phyloP scores from a whole-genome alignment of 2,797 vertebrate species.

The Sebastes miniatus region DNA sequence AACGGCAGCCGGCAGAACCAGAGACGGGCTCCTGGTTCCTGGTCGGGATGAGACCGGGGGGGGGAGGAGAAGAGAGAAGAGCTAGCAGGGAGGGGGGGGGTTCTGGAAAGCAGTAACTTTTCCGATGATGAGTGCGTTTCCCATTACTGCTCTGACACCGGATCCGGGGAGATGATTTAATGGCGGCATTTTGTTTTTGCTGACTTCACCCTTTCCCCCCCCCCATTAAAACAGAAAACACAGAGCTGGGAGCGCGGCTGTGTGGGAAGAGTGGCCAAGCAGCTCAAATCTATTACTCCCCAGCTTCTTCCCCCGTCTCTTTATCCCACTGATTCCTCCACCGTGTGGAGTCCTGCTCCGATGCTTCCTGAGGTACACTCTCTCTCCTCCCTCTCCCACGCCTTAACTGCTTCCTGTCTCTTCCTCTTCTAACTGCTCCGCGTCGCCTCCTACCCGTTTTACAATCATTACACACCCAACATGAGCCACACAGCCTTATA shows the following conservation, averaged over 20 bases:
- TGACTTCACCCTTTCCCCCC: slow-evolving; percentile 84
- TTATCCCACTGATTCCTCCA: slow-evolving; percentile 58
- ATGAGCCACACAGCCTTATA: slow-evolving; percentile 29
- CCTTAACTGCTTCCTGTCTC: slow-evolving; percentile 11
- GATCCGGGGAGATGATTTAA: slow-evolving; percentile 93
- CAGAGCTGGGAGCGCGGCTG: slow-evolving; percentile 52
- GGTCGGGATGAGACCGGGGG: slow-evolving; percentile 22
- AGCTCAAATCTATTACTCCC: slow-evolving; percentile 82
- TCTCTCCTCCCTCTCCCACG: slow-evolving; percentile 6
- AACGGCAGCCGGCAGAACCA: slow-evolving; percentile 2
- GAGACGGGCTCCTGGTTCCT: slow-evolving; percentile 29
- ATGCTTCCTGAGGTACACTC: slow-evolving; percentile 24
- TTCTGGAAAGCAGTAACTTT: slow-evolving; percentile 91
- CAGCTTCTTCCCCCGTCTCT: slow-evolving; percentile 53
- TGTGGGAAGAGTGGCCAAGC: slow-evolving; percentile 83
- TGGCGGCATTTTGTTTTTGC: slow-evolving; percentile 96
- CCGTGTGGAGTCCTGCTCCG: slow-evolving; percentile 39
- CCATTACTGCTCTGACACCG: slow-evolving; percentile 91
- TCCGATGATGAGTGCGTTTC: slow-evolving; percentile 87
- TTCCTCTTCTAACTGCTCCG: slow-evolving; percentile 16
- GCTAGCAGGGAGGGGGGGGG: slow-evolving; percentile 48
- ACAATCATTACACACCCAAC: slow-evolving; percentile 35
- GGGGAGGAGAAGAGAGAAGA: slow-evolving; percentile 26
- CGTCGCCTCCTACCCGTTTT: slow-evolving; percentile 2
- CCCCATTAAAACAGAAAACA: slow-evolving; percentile 72